Conservation (phyloP, 2,888 invertebrate species). For the Agrotis clavis region DNA sequence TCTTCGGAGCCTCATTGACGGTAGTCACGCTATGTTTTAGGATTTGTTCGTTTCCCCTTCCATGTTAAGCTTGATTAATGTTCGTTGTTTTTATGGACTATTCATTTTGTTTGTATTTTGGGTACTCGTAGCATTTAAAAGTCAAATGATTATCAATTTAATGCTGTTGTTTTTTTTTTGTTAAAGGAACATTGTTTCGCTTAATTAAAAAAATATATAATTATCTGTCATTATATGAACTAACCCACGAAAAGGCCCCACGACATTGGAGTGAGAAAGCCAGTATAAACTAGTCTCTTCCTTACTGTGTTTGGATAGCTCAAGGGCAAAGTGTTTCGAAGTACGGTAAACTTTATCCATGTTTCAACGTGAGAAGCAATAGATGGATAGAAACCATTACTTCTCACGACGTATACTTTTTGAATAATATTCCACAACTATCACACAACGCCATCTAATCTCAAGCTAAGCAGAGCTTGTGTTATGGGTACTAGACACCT, state of each 20-base stretch:
- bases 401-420: too few relatives aligned
- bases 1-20: constrained; percentile 28
- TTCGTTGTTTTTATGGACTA: constrained; percentile 22
- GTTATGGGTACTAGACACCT: too few relatives aligned
- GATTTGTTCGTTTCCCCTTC: constrained; percentile 37
- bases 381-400: too few relatives aligned
- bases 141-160: constrained; percentile 4
- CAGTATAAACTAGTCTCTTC: background rate
- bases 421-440: too few relatives aligned
- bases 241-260: background rate
- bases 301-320: background rate
- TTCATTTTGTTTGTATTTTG: constrained; percentile 4
- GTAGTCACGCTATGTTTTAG: constrained; percentile 56
- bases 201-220: too few relatives aligned
- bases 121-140: constrained; percentile 4
- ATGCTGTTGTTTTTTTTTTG: background rate
- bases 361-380: background rate
- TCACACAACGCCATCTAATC: too few relatives aligned
- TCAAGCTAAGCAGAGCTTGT: too few relatives aligned
- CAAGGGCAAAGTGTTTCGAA: background rate
- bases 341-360: background rate
- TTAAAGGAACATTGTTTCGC: background rate
- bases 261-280: background rate
- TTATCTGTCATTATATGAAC: background rate
- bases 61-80: constrained; percentile 32